Base-by-base conservation (phyloP, 2,888 invertebrate species). In the Synanthedon andrenaeformis region DNA sequence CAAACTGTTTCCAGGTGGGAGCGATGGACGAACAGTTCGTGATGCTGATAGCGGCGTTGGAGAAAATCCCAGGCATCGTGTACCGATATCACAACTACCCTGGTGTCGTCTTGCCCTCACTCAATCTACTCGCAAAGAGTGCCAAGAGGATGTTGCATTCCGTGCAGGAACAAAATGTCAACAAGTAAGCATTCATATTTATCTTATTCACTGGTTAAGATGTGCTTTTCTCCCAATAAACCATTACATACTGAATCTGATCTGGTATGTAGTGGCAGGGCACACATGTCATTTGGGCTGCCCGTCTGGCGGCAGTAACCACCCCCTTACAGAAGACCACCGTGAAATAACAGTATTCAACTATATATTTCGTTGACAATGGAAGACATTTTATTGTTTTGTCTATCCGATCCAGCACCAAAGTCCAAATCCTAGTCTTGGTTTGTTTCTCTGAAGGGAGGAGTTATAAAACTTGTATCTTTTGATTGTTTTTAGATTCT, bases 51-150 rank as follows among this genome's bases (percentile, higher is more conserved):
- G 91, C 91, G 5, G 86, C 93, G 42, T 74, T 95, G 62, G 89
- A 89, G 19, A 92, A 92, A 71, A 78, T 93, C 58, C 91, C 93
- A 1, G 89, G 89, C n/a, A 86, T 95, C 51, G 75, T 96, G 55
- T 92, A 89, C 57, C 73, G 92, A 41, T 96, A 94, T 71, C 92
- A 93, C 76, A 94, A 94, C 77, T 94, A 94, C 74, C 92, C 93
- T 54, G 90, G 92, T 55, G 91, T 96, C 56, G 93, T 96, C 52
- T 90, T 94, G 66, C 88, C 94, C 12, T 91, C 94, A 49, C 79
- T 94, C 56, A 92, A 93, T 69, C 78, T 95, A 45, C 91, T 94
- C 58, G 91, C 91, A 45, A 92, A 93, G 68, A 91, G 91, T 63
- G 92, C 93, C 1, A 91, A 91, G 63, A 87, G 91, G 57, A 91